Conservation (phyloP, 2,797 vertebrate genomes). For the Etheostoma nigrum region DNA sequence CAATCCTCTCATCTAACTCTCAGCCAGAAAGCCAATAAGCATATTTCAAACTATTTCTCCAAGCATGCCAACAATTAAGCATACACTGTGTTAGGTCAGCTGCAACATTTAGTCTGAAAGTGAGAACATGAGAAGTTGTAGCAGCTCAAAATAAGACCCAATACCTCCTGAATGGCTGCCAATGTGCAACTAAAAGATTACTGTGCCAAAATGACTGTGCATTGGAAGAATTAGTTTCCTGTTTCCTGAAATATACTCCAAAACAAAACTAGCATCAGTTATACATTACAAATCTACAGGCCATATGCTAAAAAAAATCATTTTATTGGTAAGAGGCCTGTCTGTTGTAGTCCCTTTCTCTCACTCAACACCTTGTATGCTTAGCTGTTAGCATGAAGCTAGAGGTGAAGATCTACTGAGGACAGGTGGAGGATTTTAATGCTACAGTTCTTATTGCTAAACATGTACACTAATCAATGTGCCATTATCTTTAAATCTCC, state of each 20-base stretch:
- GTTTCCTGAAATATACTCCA: neutral
- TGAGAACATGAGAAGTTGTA: neutral
- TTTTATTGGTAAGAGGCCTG: neutral
- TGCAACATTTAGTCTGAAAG: slow-evolving; percentile 9
- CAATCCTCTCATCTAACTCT: neutral
- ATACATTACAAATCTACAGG: neutral
- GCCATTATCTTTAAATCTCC: neutral
- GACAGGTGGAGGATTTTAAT: neutral
- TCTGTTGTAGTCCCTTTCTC: neutral
- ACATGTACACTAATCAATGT: neutral
- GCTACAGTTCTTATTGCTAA: neutral
- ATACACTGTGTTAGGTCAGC: neutral
- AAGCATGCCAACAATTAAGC: neutral
- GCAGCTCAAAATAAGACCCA: neutral
- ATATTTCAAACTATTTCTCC: slow-evolving; percentile 7
- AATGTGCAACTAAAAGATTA: neutral
- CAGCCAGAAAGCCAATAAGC: neutral
- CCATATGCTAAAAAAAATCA: neutral
- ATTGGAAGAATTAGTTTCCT: neutral
- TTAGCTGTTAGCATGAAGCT: slow-evolving; percentile 20
- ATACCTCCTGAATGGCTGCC: neutral
- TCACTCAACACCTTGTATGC: slow-evolving; percentile 1
- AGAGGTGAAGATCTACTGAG: neutral
- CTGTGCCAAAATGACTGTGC: neutral
- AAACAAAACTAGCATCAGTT: neutral